Evolutionary conservation across 2,797 vertebrate genomes (phyloP), one percentile per base, ranked within the genome.

Genomic region (Sphenopsis melanotis): DNA sequence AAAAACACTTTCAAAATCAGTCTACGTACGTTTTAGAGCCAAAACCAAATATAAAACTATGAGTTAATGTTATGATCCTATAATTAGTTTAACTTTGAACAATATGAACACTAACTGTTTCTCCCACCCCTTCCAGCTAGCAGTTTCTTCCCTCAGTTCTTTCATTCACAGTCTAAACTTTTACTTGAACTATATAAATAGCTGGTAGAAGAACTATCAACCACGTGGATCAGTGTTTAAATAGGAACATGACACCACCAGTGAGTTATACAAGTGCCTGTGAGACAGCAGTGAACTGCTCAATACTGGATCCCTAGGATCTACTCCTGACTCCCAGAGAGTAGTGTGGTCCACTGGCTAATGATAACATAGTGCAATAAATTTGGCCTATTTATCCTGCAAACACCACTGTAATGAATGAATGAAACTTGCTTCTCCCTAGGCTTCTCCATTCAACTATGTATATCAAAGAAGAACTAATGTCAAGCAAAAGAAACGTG

Each of bases 151-250:
- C 39, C 72, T 87, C 39, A 11, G 32, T 66, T 70, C 68, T 55
- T 90, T 53, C 53, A 89, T 89, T 71, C 89, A 61, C 13, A 89
- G 72, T 76, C 68, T 83, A 69, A 87, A 89, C 76, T 93, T 96
- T 78, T 87, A 87, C 83, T 94, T 87, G 27, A 91, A 86, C 92
- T 94, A 85, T 78, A 96, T 91, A 93, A 95, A 94, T 87, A 95
- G 91, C 71, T 71, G 50, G 56, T 68, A 85, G 85, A 95, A 89
- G 75, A 87, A 91, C 56, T 86, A 95, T 76, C 68, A 87, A 9
- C 65, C 82, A 90, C 1, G 7, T 80, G 78, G 79, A 95, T 85
- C 76, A 89, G 79, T 68, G 75, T 95, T 92, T 95, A 95, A 97
- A 95, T 55, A 91, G 92, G 79, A 95, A 95, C 90, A 91, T 85